Conservation (phyloP, 2,888 invertebrate genomes). For the Beris chalybata region DNA sequence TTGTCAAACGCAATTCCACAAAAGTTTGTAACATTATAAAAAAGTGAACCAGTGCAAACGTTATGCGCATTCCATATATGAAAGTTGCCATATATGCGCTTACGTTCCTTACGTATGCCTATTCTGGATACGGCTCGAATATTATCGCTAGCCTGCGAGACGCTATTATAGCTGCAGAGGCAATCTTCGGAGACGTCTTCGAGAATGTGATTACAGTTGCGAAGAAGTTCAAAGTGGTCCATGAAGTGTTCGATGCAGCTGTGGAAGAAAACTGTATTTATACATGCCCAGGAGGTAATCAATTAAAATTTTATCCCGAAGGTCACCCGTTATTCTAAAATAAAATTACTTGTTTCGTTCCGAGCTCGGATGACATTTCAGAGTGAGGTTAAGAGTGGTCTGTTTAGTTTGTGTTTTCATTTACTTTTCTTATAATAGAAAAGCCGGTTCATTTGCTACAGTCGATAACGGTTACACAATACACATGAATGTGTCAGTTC, state of each 20-base stretch:
- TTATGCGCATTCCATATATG: constrained; percentile 75
- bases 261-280: constrained; percentile 81
- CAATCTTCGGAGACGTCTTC: constrained; percentile 77
- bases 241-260: constrained; percentile 82
- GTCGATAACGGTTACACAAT: no score
- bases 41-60: no score
- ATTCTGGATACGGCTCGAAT: constrained; percentile 78
- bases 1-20: no score
- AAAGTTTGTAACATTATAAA: no score
- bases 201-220: constrained; percentile 73
- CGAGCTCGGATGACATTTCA: not conserved
- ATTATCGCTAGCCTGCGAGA: constrained; percentile 73
- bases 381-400: not conserved
- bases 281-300: constrained; percentile 72
- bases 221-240: constrained; percentile 72
- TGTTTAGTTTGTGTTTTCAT: no score
- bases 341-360: not conserved
- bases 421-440: no score
- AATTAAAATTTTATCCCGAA: not conserved
- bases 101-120: constrained; percentile 78
- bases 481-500: no score
- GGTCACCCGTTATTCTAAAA: no score
- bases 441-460: no score
- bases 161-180: constrained; percentile 78
- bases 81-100: constrained; percentile 73